Evolutionary conservation across 2,888 invertebrate species (phyloP), one percentile per base, ranked within the genome.

Genomic region (Meloe dianella): DNA sequence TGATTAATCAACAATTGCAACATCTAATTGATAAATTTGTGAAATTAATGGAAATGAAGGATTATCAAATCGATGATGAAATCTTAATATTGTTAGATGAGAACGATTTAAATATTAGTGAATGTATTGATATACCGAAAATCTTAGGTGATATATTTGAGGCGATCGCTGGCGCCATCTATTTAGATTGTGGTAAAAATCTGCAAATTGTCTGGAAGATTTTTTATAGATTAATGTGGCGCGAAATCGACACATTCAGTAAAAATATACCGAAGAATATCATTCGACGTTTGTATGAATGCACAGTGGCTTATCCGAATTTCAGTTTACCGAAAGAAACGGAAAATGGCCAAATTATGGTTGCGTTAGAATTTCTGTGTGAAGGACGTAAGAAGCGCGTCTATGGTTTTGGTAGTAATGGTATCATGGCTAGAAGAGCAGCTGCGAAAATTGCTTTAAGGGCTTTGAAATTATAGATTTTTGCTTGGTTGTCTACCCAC

Each of bases 91-190:
- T 92, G 24, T 82, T 91, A 3, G 89, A 90, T 68, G 92, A 92
- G 75, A 85, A 87, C 10, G 90, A 90, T 59, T 86, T 88, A 61
- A 84, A 86, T 17, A 80, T 91, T 54, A 89, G 92, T 0, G 92
- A 92, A 78, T 92, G 93, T 73, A 87, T 97, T 2, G 96, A 97
- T 83, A 96, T 97, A 0, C 97, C 97, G 0, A 96, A 96, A 86
- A 83, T 91, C 0, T 86, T 99, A 32, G 97, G 98, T 12, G 98
- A 98, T 83, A 85, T 98, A 47, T 94, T 97, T 82, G 98, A 99
- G 84, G 92, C 98, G 0, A 78, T 97, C 0, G 90, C 93, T 24
- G 98, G 96, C 0, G 98, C 97, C 0, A 89, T 97, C n/a, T 97
- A 89, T 83, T 83, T 98, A 57, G 98, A 98, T 83, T 88, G 89